phyloP scores from a whole-genome alignment of 1,140 invertebrate genomes.

The Magallana angulata region DNA sequence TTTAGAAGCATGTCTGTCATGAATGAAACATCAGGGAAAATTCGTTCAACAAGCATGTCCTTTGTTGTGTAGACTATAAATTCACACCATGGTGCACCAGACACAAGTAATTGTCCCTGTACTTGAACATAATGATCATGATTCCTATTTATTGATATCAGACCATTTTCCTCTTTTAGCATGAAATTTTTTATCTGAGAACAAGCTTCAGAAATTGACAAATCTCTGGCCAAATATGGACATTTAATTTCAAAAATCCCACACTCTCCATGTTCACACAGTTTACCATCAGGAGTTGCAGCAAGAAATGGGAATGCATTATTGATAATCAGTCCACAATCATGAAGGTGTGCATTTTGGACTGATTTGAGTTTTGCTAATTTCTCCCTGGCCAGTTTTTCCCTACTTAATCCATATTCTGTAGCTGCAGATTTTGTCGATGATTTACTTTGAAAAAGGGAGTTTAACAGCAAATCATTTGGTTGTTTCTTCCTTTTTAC shows the following conservation, averaged over 20 bases:
- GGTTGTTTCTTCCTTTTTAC: too few species aligned
- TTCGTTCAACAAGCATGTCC: slow-evolving; percentile 44
- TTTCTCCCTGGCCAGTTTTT: too few species aligned
- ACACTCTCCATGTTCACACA: slow-evolving; percentile 32
- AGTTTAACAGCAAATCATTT: too few species aligned
- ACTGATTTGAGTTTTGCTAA: too few species aligned
- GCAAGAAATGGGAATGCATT: slow-evolving; percentile 39
- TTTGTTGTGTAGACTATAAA: slow-evolving; percentile 43
- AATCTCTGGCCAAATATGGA: slow-evolving; percentile 41
- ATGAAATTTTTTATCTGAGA: background rate
- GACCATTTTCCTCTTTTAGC: background rate
- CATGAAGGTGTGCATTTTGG: slow-evolving; percentile 45
- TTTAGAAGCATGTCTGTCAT: slow-evolving; percentile 41
- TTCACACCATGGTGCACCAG: slow-evolving; percentile 45
- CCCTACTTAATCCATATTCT: too few species aligned
- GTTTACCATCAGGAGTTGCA: slow-evolving; percentile 46
- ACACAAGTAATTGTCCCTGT: slow-evolving; percentile 51
- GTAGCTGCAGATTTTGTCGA: too few species aligned
- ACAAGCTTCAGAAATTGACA: slow-evolving; percentile 34
- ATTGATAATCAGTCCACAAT: slow-evolving; percentile 49
- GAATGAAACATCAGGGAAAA: slow-evolving; percentile 41
- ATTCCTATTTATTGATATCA: background rate
- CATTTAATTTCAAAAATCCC: slow-evolving; percentile 52
- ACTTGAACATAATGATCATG: slow-evolving; percentile 42
- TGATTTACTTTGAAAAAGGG: too few species aligned